Evolutionary conservation across 2,113 vertebrate genomes (phyloP).

Genomic region (Cygnus atratus): DNA sequence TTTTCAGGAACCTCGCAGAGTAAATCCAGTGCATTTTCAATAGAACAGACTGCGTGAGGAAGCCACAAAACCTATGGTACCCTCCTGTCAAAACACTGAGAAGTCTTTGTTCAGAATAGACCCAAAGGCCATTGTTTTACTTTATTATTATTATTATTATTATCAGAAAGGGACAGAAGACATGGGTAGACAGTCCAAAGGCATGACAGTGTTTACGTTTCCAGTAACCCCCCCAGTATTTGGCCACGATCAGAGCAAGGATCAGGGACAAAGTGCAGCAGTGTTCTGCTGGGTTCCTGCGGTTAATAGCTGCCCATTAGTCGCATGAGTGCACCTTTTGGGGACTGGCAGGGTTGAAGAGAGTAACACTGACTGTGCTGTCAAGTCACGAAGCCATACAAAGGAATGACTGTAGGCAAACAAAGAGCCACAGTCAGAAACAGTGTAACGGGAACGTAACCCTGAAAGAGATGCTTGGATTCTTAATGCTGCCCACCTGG

Average conservation of each 20-base stretch:
- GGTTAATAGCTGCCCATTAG: neutral
- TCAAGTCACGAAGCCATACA: neutral
- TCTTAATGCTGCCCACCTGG: neutral
- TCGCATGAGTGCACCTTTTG: neutral
- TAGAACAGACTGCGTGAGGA: rapidly evolving
- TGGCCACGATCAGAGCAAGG: neutral
- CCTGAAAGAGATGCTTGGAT: neutral
- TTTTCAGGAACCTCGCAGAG: neutral
- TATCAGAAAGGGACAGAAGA: neutral
- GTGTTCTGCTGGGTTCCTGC: neutral
- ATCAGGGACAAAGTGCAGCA: neutral
- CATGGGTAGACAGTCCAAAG: neutral
- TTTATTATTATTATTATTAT: neutral
- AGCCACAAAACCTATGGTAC: neutral
- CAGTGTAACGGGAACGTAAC: neutral
- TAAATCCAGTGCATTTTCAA: neutral
- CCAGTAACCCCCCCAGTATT: neutral
- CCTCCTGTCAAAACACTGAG: neutral
- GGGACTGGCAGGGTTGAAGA: neutral
- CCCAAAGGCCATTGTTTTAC: neutral
- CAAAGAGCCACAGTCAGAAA: neutral
- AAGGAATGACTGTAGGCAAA: neutral
- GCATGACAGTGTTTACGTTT: neutral
- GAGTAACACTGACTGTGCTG: neutral
- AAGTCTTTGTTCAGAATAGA: neutral